phyloP scores from a whole-genome alignment of 2,797 vertebrate genomes.

The Gadopsis marmoratus region DNA sequence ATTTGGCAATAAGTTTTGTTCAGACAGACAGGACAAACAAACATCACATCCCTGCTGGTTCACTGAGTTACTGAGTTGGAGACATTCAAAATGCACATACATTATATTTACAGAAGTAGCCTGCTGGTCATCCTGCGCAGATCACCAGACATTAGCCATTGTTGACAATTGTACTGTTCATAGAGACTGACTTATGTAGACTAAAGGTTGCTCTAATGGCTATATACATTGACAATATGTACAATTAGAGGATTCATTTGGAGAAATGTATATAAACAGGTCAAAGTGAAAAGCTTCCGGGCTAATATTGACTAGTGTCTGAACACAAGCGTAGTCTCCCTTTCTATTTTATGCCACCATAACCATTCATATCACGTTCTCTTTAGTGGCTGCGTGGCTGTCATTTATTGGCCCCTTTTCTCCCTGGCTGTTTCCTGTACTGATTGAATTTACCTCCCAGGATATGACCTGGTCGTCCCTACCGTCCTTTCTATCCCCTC shows the following conservation, averaged over 20 bases:
- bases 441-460: slow-evolving; percentile 80
- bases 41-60: slow-evolving; percentile 8
- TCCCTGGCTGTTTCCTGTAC: slow-evolving; percentile 73
- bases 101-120: slow-evolving; percentile 32
- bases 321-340: slow-evolving; percentile 21
- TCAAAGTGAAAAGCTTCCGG: slow-evolving; percentile 29
- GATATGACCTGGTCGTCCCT: slow-evolving; percentile 67
- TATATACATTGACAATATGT: not conserved
- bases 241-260: not conserved
- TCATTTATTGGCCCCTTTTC: slow-evolving; percentile 66
- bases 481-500: slow-evolving; percentile 39
- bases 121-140: slow-evolving; percentile 20
- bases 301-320: slow-evolving; percentile 28
- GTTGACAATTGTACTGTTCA: slow-evolving; percentile 17
- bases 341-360: slow-evolving; percentile 38
- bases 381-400: slow-evolving; percentile 45
- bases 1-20: not conserved
- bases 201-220: slow-evolving; percentile 2
- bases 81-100: slow-evolving; percentile 18
- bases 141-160: slow-evolving; percentile 15
- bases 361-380: slow-evolving; percentile 64
- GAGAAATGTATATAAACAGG: slow-evolving; percentile 26
- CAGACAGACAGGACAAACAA: slow-evolving; percentile 17
- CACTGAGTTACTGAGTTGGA: not conserved
- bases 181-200: slow-evolving; percentile 1